A percentile compares a stretch with the other conserved stretches of the same genome.
phyloP scores from a whole-genome alignment of 2,113 vertebrate species.

The Lophotis ruficrista region DNA sequence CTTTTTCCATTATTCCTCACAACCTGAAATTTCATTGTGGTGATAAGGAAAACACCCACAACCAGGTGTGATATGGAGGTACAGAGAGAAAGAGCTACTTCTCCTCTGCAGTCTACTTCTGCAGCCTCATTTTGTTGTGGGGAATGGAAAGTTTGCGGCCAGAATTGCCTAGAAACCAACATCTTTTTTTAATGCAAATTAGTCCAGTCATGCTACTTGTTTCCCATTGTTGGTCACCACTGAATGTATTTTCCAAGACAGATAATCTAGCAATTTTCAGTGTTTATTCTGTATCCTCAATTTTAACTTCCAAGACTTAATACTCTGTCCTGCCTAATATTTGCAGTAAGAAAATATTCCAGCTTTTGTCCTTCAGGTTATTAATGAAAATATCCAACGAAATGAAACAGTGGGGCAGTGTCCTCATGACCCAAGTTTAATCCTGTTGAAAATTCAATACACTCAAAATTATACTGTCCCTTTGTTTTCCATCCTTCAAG shows the following conservation, averaged over 20 bases:
- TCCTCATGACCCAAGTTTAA: neutral
- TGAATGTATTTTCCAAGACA: neutral
- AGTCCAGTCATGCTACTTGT: neutral
- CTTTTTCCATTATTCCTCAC: neutral
- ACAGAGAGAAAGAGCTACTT: neutral
- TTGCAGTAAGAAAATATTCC: neutral
- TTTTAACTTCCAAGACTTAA: neutral
- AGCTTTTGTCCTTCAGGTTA: neutral
- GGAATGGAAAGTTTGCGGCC: neutral
- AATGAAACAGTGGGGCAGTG: neutral
- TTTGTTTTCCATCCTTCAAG: constrained; percentile 16
- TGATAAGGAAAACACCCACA: neutral
- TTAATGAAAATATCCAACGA: neutral
- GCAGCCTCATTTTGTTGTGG: neutral
- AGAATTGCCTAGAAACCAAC: neutral
- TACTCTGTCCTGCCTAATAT: neutral
- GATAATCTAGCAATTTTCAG: neutral
- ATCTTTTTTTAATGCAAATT: neutral
- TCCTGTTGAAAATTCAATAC: neutral
- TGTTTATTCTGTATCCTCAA: neutral
- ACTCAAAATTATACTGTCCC: neutral
- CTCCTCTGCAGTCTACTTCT: neutral
- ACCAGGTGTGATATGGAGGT: neutral
- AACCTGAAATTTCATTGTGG: neutral
- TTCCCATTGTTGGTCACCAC: neutral